Percentiles rank a stretch among this genome's conserved stretches.
Conservation (phyloP, 2,888 invertebrate genomes). For the Schizotus pectinicornis region DNA sequence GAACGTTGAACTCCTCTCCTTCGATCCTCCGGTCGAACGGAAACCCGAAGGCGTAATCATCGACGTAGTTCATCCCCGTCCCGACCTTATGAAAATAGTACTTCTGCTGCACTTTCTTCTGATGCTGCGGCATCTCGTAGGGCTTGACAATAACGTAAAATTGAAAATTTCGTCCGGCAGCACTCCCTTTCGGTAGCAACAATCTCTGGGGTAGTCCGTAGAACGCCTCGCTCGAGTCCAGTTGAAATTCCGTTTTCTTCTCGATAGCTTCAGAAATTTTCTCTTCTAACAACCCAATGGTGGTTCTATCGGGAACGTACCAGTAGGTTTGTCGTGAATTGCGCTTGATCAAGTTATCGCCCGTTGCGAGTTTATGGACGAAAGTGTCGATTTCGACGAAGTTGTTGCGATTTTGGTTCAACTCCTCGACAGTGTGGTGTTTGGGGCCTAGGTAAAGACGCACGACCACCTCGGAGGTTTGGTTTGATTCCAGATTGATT, state of each 20-base stretch:
- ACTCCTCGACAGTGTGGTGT: no score
- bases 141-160: conserved; percentile 18
- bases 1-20: conserved; percentile 6
- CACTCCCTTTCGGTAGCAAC: conserved; percentile 15
- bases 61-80: conserved; percentile 19
- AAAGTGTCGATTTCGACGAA: no score
- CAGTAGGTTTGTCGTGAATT: no score
- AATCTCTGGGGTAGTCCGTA: conserved; percentile 17
- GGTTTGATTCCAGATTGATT: no score
- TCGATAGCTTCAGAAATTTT: not conserved
- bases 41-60: conserved; percentile 16
- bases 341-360: no score
- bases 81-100: conserved; percentile 19
- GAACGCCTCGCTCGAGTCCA: conserved; percentile 21
- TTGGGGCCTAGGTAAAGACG: no score
- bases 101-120: conserved; percentile 2
- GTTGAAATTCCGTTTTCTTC: not conserved
- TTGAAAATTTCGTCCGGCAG: conserved; percentile 15
- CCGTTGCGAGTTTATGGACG: no score
- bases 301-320: not conserved
- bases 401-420: no score
- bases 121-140: conserved; percentile 3
- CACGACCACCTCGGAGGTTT: no score
- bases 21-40: conserved; percentile 18
- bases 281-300: not conserved